Conservation (phyloP, 2,113 vertebrate genomes). For the Trematocara macrostoma region DNA sequence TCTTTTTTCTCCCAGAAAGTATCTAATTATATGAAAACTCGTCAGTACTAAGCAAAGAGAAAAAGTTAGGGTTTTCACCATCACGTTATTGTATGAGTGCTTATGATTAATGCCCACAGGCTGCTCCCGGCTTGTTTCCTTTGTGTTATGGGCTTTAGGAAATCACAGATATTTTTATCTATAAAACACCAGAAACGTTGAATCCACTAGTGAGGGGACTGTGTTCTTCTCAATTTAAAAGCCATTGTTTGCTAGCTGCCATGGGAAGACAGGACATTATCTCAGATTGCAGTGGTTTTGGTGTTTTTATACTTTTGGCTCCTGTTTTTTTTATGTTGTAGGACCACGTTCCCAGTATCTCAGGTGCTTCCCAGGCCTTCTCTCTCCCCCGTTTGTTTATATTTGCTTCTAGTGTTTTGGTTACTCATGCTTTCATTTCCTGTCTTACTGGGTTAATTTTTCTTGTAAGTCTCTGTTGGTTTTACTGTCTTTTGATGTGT, state of each 20-base stretch:
- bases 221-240: constrained; percentile 4
- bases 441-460: not conserved
- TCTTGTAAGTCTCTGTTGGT: not conserved
- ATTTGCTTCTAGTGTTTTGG: not conserved
- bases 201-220: not conserved
- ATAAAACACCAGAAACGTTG: constrained; percentile 37
- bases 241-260: not conserved
- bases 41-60: not conserved
- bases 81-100: not conserved
- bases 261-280: constrained; percentile 16
- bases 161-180: constrained; percentile 26
- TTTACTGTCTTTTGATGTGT: not conserved
- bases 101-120: constrained; percentile 38
- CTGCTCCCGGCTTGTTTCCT: constrained; percentile 13
- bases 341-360: not conserved
- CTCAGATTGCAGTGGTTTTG: not conserved
- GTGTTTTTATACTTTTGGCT: not conserved
- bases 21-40: not conserved
- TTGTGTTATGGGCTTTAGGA: constrained; percentile 18
- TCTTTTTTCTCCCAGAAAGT: not conserved
- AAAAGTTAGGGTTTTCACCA: not conserved
- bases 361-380: not conserved
- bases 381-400: not conserved
- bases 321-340: not conserved
- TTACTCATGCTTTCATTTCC: not conserved